Evolutionary conservation across 2,113 vertebrate species (phyloP).

Genomic region (Chrysochloris asiatica): DNA sequence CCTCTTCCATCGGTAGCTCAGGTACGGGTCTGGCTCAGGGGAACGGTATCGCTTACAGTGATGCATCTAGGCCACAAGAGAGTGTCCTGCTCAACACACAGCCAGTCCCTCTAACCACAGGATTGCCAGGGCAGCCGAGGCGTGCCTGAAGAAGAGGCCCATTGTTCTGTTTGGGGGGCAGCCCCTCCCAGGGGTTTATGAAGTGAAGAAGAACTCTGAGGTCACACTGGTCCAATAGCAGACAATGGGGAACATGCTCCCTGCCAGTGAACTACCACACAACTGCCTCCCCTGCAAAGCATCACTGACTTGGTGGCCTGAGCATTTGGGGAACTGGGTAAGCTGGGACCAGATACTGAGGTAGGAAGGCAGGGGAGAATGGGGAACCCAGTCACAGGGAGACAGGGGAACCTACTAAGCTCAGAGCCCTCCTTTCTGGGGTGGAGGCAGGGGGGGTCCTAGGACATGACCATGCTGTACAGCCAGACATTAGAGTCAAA

Average conservation of each 20-base stretch:
- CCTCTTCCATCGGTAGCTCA: constrained; percentile 85
- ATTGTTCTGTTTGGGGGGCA: constrained; percentile 51
- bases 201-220: constrained; percentile 76
- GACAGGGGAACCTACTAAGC: neutral
- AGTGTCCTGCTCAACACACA: constrained; percentile 3
- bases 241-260: constrained; percentile 49
- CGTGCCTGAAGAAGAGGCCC: constrained; percentile 47
- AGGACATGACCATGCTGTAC: neutral
- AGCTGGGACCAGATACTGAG: neutral
- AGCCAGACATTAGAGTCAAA: neutral
- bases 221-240: constrained; percentile 63
- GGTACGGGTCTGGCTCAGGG: constrained; percentile 83
- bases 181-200: constrained; percentile 68
- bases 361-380: neutral
- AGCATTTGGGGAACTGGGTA: neutral
- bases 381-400: neutral
- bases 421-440: neutral
- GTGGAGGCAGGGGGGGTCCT: neutral
- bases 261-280: constrained; percentile 48
- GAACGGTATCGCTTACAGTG: constrained; percentile 86
- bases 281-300: neutral
- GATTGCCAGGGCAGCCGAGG: neutral
- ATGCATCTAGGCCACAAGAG: constrained; percentile 83
- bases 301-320: neutral
- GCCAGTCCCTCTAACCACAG: neutral